Conservation (phyloP, 1,140 invertebrate genomes). For the Zaprionus camerounensis region DNA sequence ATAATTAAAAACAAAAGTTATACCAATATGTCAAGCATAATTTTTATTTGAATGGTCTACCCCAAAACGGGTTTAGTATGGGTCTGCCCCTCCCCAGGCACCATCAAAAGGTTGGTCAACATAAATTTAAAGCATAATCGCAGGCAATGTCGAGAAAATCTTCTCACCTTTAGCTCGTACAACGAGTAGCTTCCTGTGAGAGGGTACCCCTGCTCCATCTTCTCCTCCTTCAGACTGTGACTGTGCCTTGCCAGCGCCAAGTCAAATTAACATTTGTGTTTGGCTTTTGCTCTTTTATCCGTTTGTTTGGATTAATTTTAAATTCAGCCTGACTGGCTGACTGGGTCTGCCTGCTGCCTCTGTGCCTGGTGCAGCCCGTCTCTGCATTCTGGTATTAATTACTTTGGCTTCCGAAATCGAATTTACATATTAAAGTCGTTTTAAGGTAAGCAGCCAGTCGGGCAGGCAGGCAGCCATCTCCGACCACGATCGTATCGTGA, state of each 20-base stretch:
- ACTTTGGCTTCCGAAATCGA: constrained; percentile 84
- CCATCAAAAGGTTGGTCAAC: constrained; percentile 18
- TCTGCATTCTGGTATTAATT: constrained; percentile 83
- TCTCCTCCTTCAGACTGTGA: background rate
- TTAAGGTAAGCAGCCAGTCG: constrained; percentile 62
- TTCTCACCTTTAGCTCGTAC: constrained; percentile 73
- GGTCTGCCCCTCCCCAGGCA: background rate
- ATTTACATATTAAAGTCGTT: constrained; percentile 84
- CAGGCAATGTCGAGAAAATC: constrained; percentile 71
- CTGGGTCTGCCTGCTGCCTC: constrained; percentile 14
- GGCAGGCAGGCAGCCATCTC: constrained; percentile 17
- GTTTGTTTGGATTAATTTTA: constrained; percentile 84
- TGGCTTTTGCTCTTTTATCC: constrained; percentile 75
- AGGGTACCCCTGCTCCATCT: background rate
- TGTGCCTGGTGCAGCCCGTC: constrained; percentile 7
- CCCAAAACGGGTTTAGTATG: background rate
- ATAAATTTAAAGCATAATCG: constrained; percentile 78
- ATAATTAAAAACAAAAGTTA: constrained; percentile 82
- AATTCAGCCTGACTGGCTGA: constrained; percentile 66
- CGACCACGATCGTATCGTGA: constrained; percentile 71
- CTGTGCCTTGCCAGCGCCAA: constrained; percentile 14
- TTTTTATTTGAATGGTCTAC: constrained; percentile 72
- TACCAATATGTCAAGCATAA: constrained; percentile 83
- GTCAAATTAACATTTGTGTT: constrained; percentile 80
- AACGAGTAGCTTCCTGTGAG: constrained; percentile 58